These are phyloP conservation scores for Ceyx melanurus DNA, from an alignment of 2,113 vertebrate species.

Conservation along the genomic window DNA sequence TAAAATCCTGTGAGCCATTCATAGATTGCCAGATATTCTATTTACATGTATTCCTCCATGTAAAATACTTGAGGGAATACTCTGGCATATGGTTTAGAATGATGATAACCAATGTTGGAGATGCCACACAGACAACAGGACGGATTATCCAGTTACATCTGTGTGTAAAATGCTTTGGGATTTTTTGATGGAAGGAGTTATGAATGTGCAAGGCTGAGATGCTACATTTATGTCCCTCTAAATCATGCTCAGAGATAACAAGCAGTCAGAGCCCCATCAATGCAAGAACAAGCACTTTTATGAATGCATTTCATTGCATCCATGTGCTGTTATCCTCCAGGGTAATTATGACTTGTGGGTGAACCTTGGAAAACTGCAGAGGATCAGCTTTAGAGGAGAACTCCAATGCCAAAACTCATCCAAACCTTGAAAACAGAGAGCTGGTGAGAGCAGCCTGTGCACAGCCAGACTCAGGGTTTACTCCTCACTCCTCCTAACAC, in stretches of 20 bases:
- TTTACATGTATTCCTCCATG: constrained; percentile 47
- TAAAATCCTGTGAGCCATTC: constrained; percentile 61
- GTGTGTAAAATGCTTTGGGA: constrained; percentile 31
- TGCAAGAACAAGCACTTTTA: constrained; percentile 17
- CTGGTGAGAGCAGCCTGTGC: not conserved
- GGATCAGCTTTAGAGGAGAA: not conserved
- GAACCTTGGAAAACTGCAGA: constrained; percentile 33
- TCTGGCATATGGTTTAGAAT: constrained; percentile 46
- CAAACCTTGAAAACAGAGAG: not conserved
- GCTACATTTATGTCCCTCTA: constrained; percentile 32
- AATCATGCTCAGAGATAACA: constrained; percentile 46
- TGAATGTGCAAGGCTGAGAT: constrained; percentile 43
- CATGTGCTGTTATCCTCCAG: constrained; percentile 30
- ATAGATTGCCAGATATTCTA: constrained; percentile 61
- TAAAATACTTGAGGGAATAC: constrained; percentile 62
- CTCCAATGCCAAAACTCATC: not conserved
- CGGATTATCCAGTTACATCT: constrained; percentile 50
- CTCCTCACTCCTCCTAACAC: not conserved
- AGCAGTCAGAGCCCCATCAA: constrained; percentile 7
- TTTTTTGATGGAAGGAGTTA: constrained; percentile 47
- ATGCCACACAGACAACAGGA: constrained; percentile 64
- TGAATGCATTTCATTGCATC: constrained; percentile 39
- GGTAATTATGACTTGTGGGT: constrained; percentile 42
- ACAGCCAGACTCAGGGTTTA: not conserved
- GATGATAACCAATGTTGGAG: constrained; percentile 36